phyloP scores from a whole-genome alignment of 92 coral and sea anemone species.

The Siderastrea radians region DNA sequence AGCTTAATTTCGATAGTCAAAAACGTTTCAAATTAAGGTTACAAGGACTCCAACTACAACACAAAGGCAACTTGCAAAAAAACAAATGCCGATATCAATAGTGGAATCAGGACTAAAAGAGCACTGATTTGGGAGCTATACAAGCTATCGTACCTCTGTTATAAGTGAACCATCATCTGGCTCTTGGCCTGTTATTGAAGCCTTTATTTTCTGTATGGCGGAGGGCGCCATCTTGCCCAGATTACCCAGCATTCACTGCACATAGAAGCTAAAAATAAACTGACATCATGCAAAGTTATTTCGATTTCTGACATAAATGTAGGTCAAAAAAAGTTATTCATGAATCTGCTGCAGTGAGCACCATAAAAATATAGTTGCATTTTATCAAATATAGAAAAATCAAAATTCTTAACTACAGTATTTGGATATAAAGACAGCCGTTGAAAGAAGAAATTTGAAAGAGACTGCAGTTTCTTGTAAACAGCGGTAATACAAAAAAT shows the following conservation, averaged over 20 bases:
- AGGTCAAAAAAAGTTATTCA: not conserved
- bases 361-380: too few species aligned
- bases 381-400: too few species aligned
- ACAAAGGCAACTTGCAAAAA: not conserved
- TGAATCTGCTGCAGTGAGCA: too few species aligned
- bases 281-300: not conserved
- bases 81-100: too few species aligned
- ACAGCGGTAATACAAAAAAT: slow-evolving; percentile 17
- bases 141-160: slow-evolving; percentile 83
- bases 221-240: slow-evolving; percentile 97
- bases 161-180: slow-evolving; percentile 91
- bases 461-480: not conserved
- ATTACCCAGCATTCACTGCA: slow-evolving; percentile 34
- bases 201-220: slow-evolving; percentile 89
- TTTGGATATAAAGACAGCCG: too few species aligned
- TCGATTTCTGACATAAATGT: not conserved
- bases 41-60: not conserved
- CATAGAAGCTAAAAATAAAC: not conserved
- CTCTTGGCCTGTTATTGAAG: slow-evolving; percentile 85
- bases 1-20: not conserved
- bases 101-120: too few species aligned
- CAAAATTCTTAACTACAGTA: too few species aligned
- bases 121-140: not conserved
- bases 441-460: not conserved
- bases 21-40: not conserved